Evolutionary conservation across 2,797 vertebrate species (phyloP).

Genomic region (Cygnus olor): DNA sequence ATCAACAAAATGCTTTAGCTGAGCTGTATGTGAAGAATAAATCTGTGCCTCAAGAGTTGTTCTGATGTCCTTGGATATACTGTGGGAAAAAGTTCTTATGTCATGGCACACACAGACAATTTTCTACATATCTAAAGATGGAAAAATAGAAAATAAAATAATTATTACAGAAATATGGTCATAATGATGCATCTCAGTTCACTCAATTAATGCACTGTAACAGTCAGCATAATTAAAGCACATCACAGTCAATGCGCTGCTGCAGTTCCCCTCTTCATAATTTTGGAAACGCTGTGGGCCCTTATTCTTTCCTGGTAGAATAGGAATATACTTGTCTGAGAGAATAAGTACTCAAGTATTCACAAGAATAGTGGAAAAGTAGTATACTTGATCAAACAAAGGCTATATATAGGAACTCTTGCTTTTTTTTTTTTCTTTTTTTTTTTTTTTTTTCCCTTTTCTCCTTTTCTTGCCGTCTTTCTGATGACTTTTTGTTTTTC

Average conservation of each 20-base stretch:
- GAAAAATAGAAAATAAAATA: neutral
- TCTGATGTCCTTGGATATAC: neutral
- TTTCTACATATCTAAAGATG: neutral
- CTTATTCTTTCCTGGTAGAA: constrained; percentile 18
- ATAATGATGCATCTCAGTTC: neutral
- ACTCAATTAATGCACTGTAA: neutral
- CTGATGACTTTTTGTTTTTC: neutral
- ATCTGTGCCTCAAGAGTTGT: neutral
- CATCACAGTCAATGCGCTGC: neutral
- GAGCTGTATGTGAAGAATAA: neutral
- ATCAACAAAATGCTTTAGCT: neutral
- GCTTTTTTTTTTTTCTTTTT: neutral
- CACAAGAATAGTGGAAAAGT: constrained; percentile 40
- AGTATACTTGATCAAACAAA: constrained; percentile 13
- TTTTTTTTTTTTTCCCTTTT: neutral
- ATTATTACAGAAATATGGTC: neutral
- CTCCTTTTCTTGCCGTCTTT: neutral
- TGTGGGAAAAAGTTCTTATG: neutral
- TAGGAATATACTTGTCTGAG: neutral
- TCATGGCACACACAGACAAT: neutral
- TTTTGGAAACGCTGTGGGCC: neutral
- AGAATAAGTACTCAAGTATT: constrained; percentile 11
- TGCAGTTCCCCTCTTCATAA: neutral
- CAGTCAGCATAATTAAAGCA: neutral
- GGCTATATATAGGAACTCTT: neutral